A percentile compares a stretch with the other conserved stretches of the same genome.
phyloP scores from a whole-genome alignment of 1,140 invertebrate genomes.

The Periplaneta americana region DNA sequence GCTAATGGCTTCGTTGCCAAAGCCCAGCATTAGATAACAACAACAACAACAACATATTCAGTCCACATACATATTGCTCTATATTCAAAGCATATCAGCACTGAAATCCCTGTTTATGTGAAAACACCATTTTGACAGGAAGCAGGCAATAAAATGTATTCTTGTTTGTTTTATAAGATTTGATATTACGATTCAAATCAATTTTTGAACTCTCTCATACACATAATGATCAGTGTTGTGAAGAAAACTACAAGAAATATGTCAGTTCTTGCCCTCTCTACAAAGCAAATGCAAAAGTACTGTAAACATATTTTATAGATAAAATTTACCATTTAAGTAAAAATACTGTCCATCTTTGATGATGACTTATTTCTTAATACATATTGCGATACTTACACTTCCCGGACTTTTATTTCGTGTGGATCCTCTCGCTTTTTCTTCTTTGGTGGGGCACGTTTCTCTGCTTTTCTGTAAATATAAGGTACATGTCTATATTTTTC shows the following conservation, averaged over 20 bases:
- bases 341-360: neutral
- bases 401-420: conserved; percentile 67
- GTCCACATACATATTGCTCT: too few relatives aligned
- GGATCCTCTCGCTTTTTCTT: conserved; percentile 70
- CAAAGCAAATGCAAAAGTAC: neutral
- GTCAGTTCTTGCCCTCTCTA: neutral
- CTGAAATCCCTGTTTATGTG: too few relatives aligned
- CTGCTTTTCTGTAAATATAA: conserved; percentile 50
- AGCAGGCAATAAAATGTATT: too few relatives aligned
- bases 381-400: conserved; percentile 51
- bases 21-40: too few relatives aligned
- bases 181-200: too few relatives aligned
- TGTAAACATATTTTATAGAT: neutral
- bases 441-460: conserved; percentile 53
- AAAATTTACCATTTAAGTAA: neutral
- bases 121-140: too few relatives aligned
- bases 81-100: too few relatives aligned
- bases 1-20: too few relatives aligned
- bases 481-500: too few relatives aligned
- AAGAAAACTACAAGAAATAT: neutral
- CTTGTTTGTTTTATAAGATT: too few relatives aligned
- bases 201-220: neutral
- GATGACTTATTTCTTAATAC: neutral
- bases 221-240: neutral
- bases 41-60: too few relatives aligned